A percentile compares a stretch with the other conserved stretches of the same genome.
These are phyloP conservation scores for Bombus soroeensis DNA, from an alignment of 1,140 invertebrate species.

Conservation along the genomic window DNA sequence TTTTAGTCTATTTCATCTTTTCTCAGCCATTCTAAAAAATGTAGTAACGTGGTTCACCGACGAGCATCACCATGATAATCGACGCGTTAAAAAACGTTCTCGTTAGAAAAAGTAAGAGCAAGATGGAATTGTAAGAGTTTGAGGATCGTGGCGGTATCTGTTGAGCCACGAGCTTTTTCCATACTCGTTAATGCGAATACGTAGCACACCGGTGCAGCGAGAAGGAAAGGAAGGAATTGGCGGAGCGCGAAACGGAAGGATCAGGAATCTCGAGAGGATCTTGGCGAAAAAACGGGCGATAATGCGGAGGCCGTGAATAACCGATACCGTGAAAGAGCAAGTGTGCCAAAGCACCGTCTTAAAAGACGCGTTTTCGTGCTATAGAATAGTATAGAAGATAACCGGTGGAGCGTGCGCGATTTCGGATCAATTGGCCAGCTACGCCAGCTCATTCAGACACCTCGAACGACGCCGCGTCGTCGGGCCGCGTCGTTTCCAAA, in stretches of 20 bases:
- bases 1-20: too few species aligned
- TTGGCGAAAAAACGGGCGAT: conserved; percentile 46
- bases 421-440: conserved; percentile 59
- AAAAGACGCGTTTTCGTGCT: conserved; percentile 61
- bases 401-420: conserved; percentile 57
- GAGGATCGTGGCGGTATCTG: too few species aligned
- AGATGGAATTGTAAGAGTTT: too few species aligned
- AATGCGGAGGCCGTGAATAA: conserved; percentile 39
- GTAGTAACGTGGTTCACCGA: too few species aligned
- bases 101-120: too few species aligned
- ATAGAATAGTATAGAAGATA: conserved; percentile 58
- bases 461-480: neutral
- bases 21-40: too few species aligned
- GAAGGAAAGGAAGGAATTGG: neutral
- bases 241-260: too few species aligned
- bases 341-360: conserved; percentile 60
- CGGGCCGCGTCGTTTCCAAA: neutral
- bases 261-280: neutral
- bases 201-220: neutral
- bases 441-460: conserved; percentile 10
- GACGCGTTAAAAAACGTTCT: too few species aligned
- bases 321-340: conserved; percentile 49
- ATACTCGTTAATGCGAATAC: too few species aligned
- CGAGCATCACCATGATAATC: too few species aligned
- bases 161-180: too few species aligned